These are phyloP conservation scores for Ceratotherium simum DNA, from an alignment of 2,113 vertebrate species.

Conservation along the genomic window DNA sequence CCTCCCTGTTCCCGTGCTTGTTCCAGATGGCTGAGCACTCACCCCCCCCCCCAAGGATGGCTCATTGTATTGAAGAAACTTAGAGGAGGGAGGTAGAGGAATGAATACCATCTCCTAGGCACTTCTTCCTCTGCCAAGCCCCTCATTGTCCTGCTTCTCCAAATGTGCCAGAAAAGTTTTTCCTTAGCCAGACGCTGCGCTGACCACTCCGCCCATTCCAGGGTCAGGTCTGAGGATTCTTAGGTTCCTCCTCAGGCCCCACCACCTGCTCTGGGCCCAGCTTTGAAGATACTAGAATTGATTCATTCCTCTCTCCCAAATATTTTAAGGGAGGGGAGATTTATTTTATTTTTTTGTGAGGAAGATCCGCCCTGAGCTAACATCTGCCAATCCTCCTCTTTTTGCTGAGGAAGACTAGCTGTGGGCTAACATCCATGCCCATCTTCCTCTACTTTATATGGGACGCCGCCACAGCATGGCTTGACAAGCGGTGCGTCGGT, in stretches of 20 bases:
- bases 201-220: background rate
- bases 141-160: background rate
- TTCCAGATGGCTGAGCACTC: slow-evolving; percentile 77
- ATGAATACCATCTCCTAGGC: background rate
- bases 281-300: background rate
- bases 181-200: background rate
- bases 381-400: no score
- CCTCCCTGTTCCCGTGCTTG: background rate
- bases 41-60: slow-evolving; percentile 57
- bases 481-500: no score
- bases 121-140: background rate
- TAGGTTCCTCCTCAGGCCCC: background rate
- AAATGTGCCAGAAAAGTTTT: background rate
- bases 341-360: background rate
- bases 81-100: accelerated
- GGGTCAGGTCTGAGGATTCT: background rate
- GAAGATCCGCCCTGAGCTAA: no score
- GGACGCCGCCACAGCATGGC: no score
- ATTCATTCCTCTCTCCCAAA: background rate
- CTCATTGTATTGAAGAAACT: slow-evolving; percentile 42
- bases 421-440: no score
- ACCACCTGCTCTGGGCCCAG: background rate
- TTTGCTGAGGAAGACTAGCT: no score
- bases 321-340: background rate
- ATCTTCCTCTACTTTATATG: no score